Conservation (phyloP, 2,888 invertebrate genomes). For the Apantesis nais region DNA sequence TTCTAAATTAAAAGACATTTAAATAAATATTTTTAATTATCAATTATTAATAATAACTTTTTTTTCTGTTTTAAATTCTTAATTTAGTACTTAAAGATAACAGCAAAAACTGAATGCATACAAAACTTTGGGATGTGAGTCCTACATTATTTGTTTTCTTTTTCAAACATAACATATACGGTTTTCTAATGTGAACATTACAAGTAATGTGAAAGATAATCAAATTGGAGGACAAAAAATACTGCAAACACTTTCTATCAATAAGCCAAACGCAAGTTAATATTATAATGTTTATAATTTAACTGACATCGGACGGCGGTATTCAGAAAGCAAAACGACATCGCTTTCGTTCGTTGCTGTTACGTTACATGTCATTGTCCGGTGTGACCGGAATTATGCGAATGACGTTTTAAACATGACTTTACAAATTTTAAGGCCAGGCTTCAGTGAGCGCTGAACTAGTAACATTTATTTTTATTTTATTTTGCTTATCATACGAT, state of each 20-base stretch:
- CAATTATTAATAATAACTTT: no score
- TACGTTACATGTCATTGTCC: conserved; percentile 65
- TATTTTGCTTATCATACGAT: neutral
- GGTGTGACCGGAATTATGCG: conserved; percentile 40
- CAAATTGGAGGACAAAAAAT: neutral
- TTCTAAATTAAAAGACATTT: no score
- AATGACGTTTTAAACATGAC: conserved; percentile 1
- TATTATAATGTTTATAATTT: conserved; percentile 64
- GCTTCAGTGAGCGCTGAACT: neutral
- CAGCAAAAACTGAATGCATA: no score
- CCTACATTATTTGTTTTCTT: neutral
- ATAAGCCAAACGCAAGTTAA: conserved; percentile 47
- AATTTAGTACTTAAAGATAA: no score
- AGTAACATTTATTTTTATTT: neutral
- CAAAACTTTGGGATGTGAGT: neutral
- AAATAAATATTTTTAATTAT: no score
- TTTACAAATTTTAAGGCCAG: conserved; percentile 6
- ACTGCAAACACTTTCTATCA: conserved; percentile 58
- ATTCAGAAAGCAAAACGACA: conserved; percentile 79
- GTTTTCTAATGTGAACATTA: neutral
- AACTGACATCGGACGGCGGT: conserved; percentile 43
- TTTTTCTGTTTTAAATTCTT: no score
- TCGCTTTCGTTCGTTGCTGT: conserved; percentile 68
- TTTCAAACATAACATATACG: neutral
- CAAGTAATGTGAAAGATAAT: neutral